Evolutionary conservation across 1,140 invertebrate genomes (phyloP).

Genomic region (Heliconius eleuchia): DNA sequence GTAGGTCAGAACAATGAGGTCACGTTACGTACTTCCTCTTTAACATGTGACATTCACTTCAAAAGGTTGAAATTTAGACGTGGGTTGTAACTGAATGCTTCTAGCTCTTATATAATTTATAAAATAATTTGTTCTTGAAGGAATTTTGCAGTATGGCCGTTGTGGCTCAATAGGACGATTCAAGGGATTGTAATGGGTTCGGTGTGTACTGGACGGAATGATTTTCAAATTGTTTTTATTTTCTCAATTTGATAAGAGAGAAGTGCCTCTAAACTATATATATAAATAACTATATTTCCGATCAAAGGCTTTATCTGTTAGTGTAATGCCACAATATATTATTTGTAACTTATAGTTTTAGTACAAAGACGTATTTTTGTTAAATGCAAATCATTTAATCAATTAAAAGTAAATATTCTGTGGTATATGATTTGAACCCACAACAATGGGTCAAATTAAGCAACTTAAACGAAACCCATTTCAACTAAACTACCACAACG

Average conservation of each 20-base stretch:
- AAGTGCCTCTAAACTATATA: neutral
- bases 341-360: too few relatives aligned
- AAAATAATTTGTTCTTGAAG: neutral
- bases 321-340: too few relatives aligned
- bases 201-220: too few relatives aligned
- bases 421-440: neutral
- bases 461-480: neutral
- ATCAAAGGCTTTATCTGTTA: too few relatives aligned
- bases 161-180: too few relatives aligned
- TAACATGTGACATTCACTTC: slow-evolving; percentile 29
- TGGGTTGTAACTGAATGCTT: slow-evolving; percentile 21
- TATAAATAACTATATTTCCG: neutral
- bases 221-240: neutral
- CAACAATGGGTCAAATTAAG: neutral
- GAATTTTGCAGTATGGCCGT: neutral
- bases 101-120: neutral
- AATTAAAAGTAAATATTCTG: neutral
- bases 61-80: slow-evolving; percentile 35
- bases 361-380: too few relatives aligned
- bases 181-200: too few relatives aligned
- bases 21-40: slow-evolving; percentile 32
- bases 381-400: too few relatives aligned
- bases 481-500: neutral
- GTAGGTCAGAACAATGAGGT: slow-evolving; percentile 33
- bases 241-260: neutral